Evolutionary conservation across 1,140 invertebrate genomes (phyloP), one percentile per base, ranked within the genome.

Genomic region (Bombus difficillimus): DNA sequence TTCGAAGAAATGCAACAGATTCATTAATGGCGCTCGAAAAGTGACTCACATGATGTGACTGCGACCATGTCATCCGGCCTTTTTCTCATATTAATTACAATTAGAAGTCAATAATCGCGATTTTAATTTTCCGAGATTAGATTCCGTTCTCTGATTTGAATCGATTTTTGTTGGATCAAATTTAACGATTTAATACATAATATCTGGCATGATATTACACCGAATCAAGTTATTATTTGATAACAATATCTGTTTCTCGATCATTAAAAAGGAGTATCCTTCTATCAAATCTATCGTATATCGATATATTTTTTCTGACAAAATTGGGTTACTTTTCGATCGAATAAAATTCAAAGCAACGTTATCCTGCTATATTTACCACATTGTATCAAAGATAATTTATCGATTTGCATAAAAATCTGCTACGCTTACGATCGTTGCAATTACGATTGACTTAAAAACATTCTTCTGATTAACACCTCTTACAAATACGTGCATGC

Each of bases 1-100:
- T 91, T 91, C 90, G 78, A 79, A 85, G 90, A 91, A 91, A 89
- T 80, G 84, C 32, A 18, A 66, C 34, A 79, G 72, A 83, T 83
- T 39, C 76, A 59, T 15, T 37, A 64, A 57, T 76, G 79, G 69
- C 78, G 83, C 72, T 83, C 47, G 18, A 69, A 57, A 41, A 59
- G 47, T 91, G 90, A 91, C 15, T 91, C 90, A 91, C 80, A 13
- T 10, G 9, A 22, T 18, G 12, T 15, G 47, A 41, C 37, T 18
- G 12, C 25, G 34, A 72, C 13, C n/a, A 41, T 39, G 69, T 66
- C 64, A 34, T 13, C 18, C 22, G 41, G 69, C 37, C 37, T 78
- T 43, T 39, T 53, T 5, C 15, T n/a, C 0, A 13, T 72, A 13
- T n/a, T 59, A 62, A 37, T 32, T 41, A 2, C 22, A 3, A 72